phyloP scores from a whole-genome alignment of 1,140 invertebrate species.

The Lordiphosa clarofinis region DNA sequence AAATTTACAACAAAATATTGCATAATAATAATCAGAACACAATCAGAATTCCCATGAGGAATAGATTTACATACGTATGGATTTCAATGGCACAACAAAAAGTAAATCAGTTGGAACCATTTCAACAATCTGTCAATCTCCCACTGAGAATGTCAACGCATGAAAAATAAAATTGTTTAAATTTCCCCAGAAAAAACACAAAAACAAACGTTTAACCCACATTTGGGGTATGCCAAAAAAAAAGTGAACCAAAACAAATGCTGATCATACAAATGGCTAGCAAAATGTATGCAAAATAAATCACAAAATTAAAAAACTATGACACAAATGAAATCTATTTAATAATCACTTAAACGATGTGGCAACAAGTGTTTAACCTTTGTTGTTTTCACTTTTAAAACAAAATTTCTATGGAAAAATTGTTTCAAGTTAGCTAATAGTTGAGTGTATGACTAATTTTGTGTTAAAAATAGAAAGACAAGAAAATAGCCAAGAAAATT shows the following conservation, averaged over 20 bases:
- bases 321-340: conserved; percentile 29
- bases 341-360: conserved; percentile 59
- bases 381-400: conserved; percentile 22
- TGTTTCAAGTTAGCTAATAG: conserved; percentile 6
- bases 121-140: conserved; percentile 39
- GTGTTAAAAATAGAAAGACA: conserved; percentile 50
- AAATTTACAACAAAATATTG: conserved; percentile 19
- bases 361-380: conserved; percentile 59
- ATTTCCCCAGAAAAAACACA: conserved; percentile 3
- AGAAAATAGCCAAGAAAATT: conserved; percentile 67
- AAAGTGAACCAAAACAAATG: neutral
- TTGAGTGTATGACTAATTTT: conserved; percentile 56
- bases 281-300: conserved; percentile 40
- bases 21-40: conserved; percentile 8
- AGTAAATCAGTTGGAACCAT: conserved; percentile 9
- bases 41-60: neutral
- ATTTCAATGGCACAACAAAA: conserved; percentile 13
- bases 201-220: conserved; percentile 42
- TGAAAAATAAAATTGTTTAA: conserved; percentile 16
- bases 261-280: conserved; percentile 23
- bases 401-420: conserved; percentile 41
- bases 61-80: conserved; percentile 14
- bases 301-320: conserved; percentile 8
- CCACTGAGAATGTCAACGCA: conserved; percentile 44
- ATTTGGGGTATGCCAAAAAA: conserved; percentile 28